These are phyloP conservation scores for Damaliscus lunatus DNA, from an alignment of 2,113 vertebrate genomes.

Conservation along the genomic window DNA sequence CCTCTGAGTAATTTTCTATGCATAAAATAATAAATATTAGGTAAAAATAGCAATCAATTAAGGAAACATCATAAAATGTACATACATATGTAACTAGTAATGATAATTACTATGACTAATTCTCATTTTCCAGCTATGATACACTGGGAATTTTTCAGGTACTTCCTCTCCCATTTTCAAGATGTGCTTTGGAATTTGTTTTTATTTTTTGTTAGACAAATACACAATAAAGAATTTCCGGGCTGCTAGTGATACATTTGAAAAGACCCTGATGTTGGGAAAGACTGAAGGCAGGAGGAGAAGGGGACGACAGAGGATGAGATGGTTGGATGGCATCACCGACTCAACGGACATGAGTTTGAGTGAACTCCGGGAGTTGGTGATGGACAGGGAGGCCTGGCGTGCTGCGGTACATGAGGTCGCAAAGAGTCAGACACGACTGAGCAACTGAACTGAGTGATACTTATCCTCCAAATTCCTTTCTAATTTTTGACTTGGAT, in stretches of 20 bases:
- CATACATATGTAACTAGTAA: background rate
- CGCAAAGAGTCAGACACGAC: background rate
- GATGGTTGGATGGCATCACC: background rate
- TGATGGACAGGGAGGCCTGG: background rate
- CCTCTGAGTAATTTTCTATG: background rate
- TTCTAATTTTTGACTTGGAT: background rate
- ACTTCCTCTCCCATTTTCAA: background rate
- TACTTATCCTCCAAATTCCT: background rate
- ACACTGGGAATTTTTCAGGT: background rate
- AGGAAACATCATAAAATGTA: background rate
- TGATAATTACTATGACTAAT: background rate
- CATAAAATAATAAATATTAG: background rate
- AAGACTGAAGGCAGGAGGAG: background rate
- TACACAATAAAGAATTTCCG: background rate
- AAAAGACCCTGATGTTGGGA: background rate
- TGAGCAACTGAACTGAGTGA: background rate
- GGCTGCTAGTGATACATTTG: background rate
- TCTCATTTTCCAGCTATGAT: background rate
- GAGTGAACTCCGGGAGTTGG: background rate
- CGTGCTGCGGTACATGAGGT: accelerated
- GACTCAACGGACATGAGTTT: background rate
- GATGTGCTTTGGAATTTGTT: background rate
- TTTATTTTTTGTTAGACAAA: background rate
- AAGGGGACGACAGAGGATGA: background rate
- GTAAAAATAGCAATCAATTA: background rate